phyloP scores from a whole-genome alignment of 2,113 vertebrate genomes.

The Pseudorectes ferrugineus region DNA sequence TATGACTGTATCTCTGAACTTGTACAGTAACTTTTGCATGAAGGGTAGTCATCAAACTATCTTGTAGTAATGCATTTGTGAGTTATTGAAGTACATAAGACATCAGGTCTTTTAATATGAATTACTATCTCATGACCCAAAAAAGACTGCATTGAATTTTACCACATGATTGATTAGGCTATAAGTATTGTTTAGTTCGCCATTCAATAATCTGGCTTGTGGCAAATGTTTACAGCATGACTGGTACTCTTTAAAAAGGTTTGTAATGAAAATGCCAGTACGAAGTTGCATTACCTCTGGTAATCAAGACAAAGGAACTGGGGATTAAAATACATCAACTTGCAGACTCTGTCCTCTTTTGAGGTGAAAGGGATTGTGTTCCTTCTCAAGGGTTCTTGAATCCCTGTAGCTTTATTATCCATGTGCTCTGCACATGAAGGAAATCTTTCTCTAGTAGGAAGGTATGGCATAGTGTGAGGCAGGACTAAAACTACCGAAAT shows the following conservation, averaged over 20 bases:
- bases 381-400: not conserved
- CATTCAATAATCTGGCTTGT: not conserved
- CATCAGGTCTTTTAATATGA: not conserved
- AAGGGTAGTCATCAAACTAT: not conserved
- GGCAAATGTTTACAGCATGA: not conserved
- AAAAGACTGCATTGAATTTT: not conserved
- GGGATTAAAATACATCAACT: not conserved
- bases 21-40: not conserved
- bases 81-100: not conserved
- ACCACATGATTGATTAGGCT: not conserved
- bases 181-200: not conserved
- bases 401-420: not conserved
- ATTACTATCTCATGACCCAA: not conserved
- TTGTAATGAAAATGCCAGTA: not conserved
- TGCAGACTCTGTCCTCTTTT: not conserved
- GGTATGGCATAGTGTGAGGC: not conserved
- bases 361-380: not conserved
- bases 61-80: not conserved
- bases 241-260: not conserved
- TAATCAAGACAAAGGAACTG: not conserved
- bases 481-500: not conserved
- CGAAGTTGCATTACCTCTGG: not conserved
- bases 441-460: not conserved
- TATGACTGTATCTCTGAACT: not conserved
- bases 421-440: not conserved